Conservation (phyloP, 2,888 invertebrate genomes). For the Drosophila melanosoma region DNA sequence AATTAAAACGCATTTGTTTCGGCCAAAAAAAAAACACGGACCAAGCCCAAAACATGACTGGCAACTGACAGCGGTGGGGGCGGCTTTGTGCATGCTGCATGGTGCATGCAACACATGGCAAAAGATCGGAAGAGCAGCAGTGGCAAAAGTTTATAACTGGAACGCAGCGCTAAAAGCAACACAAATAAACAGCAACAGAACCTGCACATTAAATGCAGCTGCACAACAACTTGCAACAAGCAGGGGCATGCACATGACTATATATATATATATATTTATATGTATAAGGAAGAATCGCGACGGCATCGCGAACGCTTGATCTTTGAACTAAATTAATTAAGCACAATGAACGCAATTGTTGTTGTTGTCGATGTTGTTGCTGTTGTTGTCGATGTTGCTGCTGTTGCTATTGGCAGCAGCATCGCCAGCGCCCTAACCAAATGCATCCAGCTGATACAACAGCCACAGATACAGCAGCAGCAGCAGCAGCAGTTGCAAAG, state of each 20-base stretch:
- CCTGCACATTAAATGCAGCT: conserved; percentile 59
- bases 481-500: not conserved
- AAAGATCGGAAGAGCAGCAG: conserved; percentile 26
- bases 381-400: conserved; percentile 9
- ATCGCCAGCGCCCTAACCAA: conserved; percentile 23
- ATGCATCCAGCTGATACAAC: conserved; percentile 29
- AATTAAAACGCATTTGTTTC: conserved; percentile 1
- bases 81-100: not conserved
- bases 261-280: not conserved
- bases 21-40: not conserved
- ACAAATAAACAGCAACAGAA: conserved; percentile 59
- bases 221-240: conserved; percentile 40
- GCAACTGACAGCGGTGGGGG: not conserved
- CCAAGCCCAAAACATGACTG: conserved; percentile 3
- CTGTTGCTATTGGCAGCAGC: conserved; percentile 21
- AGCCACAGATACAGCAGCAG: not conserved
- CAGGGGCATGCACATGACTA: conserved; percentile 16
- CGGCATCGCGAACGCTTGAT: conserved; percentile 80
- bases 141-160: conserved; percentile 46
- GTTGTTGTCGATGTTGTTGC: conserved; percentile 38
- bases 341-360: conserved; percentile 85
- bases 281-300: conserved; percentile 60
- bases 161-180: conserved; percentile 31
- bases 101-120: conserved; percentile 36
- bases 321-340: conserved; percentile 85